Conservation (phyloP, 2,888 invertebrate genomes). For the Thecocarcelia acutangulata region DNA sequence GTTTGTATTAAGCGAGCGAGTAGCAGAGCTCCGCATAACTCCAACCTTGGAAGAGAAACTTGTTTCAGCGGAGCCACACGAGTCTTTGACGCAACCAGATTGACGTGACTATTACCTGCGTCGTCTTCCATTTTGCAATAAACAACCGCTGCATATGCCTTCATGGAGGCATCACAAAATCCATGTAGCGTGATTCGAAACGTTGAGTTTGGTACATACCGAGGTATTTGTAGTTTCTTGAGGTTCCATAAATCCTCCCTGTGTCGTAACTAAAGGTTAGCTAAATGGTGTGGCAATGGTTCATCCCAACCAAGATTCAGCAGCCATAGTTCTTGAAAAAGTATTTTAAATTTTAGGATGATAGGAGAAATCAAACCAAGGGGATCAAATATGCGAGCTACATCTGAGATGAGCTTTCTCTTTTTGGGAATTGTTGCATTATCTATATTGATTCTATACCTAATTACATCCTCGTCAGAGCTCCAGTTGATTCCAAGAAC, state of each 20-base stretch:
- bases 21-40: constrained; percentile 3
- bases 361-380: no score
- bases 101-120: not conserved
- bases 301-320: no score
- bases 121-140: constrained; percentile 2
- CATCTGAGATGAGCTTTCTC: constrained; percentile 36
- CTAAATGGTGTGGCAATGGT: no score
- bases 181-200: constrained; percentile 4
- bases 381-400: no score
- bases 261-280: constrained; percentile 20
- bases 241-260: constrained; percentile 11
- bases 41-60: constrained; percentile 5
- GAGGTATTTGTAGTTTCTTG: not conserved
- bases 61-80: constrained; percentile 33
- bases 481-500: no score
- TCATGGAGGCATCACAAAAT: constrained; percentile 33
- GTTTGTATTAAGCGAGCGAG: no score
- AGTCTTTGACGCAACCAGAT: constrained; percentile 35
- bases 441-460: constrained; percentile 28
- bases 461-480: constrained; percentile 34
- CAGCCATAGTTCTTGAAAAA: no score
- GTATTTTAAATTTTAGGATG: no score
- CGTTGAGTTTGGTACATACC: constrained; percentile 10
- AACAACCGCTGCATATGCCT: constrained; percentile 34
- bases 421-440: constrained; percentile 24